Conservation (phyloP, 2,888 invertebrate genomes). For the Zootermopsis nevadensis region DNA sequence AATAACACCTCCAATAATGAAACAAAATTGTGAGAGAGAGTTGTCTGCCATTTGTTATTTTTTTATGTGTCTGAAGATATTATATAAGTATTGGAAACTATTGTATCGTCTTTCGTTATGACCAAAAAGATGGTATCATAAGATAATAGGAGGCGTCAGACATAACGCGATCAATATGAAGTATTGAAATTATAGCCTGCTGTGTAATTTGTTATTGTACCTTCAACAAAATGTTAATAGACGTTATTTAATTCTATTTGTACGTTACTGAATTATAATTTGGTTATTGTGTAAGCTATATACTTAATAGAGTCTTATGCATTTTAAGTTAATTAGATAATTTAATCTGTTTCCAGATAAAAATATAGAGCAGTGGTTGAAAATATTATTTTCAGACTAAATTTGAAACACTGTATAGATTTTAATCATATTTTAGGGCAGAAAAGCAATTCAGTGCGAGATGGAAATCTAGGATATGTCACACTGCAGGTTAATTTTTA, state of each 20-base stretch:
- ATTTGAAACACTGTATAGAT: no score
- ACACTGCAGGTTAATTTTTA: no score
- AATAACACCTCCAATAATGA: constrained; percentile 17
- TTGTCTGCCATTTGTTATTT: not conserved
- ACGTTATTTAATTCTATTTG: constrained; percentile 1
- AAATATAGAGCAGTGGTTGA: no score
- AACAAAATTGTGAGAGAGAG: constrained; percentile 21
- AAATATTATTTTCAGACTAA: no score
- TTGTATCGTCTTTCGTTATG: constrained; percentile 12
- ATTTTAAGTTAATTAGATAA: not conserved
- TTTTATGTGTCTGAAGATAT: not conserved
- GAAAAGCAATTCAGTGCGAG: no score
- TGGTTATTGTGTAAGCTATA: not conserved
- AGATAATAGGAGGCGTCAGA: constrained; percentile 21
- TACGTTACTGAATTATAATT: not conserved
- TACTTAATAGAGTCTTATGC: not conserved
- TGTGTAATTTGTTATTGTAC: not conserved
- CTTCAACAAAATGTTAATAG: not conserved
- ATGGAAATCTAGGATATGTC: no score
- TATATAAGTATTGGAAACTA: constrained; percentile 15
- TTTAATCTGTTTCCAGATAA: no score
- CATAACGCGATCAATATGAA: not conserved
- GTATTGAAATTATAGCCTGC: not conserved
- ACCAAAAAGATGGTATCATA: not conserved
- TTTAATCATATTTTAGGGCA: no score